Evolutionary conservation across 2,797 vertebrate species (phyloP).

Genomic region (Siniperca obscura): DNA sequence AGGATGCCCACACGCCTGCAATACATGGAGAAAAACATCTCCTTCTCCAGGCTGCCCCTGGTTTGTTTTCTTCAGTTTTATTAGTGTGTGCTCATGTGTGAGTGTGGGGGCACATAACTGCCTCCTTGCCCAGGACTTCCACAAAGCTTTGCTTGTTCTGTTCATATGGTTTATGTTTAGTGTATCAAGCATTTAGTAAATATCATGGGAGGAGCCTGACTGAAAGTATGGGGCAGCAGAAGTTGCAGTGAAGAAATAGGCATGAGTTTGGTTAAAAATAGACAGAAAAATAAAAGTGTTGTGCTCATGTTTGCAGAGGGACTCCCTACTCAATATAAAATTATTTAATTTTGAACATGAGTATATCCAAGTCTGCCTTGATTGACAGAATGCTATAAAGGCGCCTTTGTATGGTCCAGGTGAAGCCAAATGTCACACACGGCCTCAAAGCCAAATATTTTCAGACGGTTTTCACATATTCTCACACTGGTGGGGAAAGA

Average conservation of each 20-base stretch:
- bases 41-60: not conserved
- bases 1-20: slow-evolving; percentile 16
- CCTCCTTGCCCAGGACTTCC: slow-evolving; percentile 41
- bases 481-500: slow-evolving; percentile 34
- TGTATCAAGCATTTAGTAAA: slow-evolving; percentile 50
- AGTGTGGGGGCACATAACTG: slow-evolving; percentile 23
- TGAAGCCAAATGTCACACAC: slow-evolving; percentile 15
- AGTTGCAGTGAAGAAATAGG: slow-evolving; percentile 5
- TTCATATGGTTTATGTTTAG: slow-evolving; percentile 49
- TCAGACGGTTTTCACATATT: slow-evolving; percentile 41
- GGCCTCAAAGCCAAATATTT: slow-evolving; percentile 26
- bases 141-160: slow-evolving; percentile 72
- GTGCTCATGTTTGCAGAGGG: not conserved
- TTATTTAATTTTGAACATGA: not conserved
- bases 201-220: slow-evolving; percentile 30
- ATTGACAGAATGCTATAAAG: not conserved
- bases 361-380: not conserved
- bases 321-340: not conserved
- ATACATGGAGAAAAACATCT: slow-evolving; percentile 31
- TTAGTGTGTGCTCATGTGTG: slow-evolving; percentile 34
- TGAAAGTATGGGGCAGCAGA: slow-evolving; percentile 16
- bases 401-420: slow-evolving; percentile 1
- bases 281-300: not conserved
- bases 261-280: slow-evolving; percentile 9
- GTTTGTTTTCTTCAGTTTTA: slow-evolving; percentile 17